Conservation (phyloP, 2,888 invertebrate species). For the Drosophila mettleri region DNA sequence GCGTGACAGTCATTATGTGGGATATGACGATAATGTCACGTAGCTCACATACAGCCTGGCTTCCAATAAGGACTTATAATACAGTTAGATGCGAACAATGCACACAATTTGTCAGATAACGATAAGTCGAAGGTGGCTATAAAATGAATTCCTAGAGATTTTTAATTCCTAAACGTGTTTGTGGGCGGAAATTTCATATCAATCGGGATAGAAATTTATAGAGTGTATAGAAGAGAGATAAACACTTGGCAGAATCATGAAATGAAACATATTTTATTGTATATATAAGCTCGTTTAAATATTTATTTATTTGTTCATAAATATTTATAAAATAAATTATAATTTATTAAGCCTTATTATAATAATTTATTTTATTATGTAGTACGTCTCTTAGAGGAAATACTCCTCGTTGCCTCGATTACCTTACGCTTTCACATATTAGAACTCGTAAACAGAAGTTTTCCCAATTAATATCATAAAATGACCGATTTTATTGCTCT, state of each 20-base stretch:
- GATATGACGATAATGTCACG: conserved; percentile 46
- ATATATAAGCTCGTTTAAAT: neutral
- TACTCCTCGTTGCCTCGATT: neutral
- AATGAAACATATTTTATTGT: neutral
- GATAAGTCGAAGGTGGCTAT: conserved; percentile 11
- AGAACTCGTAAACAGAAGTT: conserved; percentile 45
- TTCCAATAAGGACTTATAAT: conserved; percentile 10
- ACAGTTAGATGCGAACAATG: conserved; percentile 20
- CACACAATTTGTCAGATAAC: conserved; percentile 30
- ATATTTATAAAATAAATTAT: too few relatives aligned
- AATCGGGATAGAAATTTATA: conserved; percentile 20
- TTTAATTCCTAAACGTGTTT: neutral
- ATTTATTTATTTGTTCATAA: neutral
- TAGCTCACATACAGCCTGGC: conserved; percentile 21
- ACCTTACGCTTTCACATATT: conserved; percentile 19
- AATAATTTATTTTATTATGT: too few relatives aligned
- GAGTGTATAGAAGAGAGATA: too few relatives aligned
- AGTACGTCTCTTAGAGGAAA: neutral
- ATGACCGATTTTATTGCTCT: conserved; percentile 38
- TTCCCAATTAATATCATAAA: conserved; percentile 49
- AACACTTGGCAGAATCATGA: neutral
- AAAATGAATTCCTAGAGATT: conserved; percentile 1
- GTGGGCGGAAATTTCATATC: conserved; percentile 21
- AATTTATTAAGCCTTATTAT: neutral
- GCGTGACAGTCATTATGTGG: conserved; percentile 59